Evolutionary conservation across 2,113 vertebrate genomes (phyloP).

Genomic region (Heloderma charlesbogerti): DNA sequence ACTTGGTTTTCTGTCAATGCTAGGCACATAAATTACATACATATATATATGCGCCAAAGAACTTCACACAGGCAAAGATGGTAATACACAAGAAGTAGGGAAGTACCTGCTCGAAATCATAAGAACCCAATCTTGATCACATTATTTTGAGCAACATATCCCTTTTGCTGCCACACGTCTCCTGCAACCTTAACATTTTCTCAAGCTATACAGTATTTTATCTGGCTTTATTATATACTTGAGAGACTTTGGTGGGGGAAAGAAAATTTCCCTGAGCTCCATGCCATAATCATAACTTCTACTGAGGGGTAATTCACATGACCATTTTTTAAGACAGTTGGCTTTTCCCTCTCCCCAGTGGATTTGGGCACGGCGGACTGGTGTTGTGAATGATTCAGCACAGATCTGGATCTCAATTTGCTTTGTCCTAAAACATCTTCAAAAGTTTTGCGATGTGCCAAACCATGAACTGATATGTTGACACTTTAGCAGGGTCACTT

Average conservation of each 20-base stretch:
- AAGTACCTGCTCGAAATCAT: background rate
- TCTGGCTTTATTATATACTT: constrained; percentile 18
- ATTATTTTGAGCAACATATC: constrained; percentile 24
- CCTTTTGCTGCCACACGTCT: constrained; percentile 57
- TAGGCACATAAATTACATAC: constrained; percentile 50
- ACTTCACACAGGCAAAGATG: constrained; percentile 8
- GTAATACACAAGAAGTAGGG: constrained; percentile 24
- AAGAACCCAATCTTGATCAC: constrained; percentile 18
- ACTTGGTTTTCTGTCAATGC: constrained; percentile 54
- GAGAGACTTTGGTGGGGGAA: background rate
- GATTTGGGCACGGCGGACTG: background rate
- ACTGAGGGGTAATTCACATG: background rate
- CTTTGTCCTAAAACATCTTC: background rate
- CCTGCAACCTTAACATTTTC: constrained; percentile 58
- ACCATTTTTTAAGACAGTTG: background rate
- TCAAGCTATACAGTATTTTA: constrained; percentile 24
- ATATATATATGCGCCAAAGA: constrained; percentile 79
- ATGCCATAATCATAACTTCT: background rate
- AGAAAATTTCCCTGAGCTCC: background rate
- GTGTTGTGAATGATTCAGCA: background rate
- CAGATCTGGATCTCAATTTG: background rate
- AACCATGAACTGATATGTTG: background rate
- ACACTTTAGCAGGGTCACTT: background rate
- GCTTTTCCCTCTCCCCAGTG: background rate
- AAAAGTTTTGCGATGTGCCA: background rate